Evolutionary conservation across 2,797 vertebrate genomes (phyloP), one percentile per base, ranked within the genome.

Genomic region (Malurus leucopterus): DNA sequence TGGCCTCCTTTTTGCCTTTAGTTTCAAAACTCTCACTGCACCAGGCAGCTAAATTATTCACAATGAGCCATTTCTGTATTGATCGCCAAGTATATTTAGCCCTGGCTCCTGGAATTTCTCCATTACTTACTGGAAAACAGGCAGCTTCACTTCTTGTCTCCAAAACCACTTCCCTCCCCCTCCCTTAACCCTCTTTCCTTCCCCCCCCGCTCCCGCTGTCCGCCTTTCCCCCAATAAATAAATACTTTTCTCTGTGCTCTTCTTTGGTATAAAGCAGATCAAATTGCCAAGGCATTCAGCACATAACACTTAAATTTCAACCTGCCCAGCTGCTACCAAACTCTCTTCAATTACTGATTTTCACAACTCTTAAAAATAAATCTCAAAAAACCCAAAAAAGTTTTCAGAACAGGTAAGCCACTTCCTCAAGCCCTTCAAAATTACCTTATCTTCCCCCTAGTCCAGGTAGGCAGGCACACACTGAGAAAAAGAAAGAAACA

Each of bases 121-220:
- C 97, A 97, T 98, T 98, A 98, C 97, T 98, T 98, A 98, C 98
- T 98, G 98, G 98, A 98, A 98, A 98, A 97, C 96, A 97, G 96
- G 97, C 97, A 97, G 97, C 97, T 97, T 97, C 97, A 96, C 97
- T 97, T 97, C 97, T 98, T 96, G 96, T 96, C 97, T 98, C 97
- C 97, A 97, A 97, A 97, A 97, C 97, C 97, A 97, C 97, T 97
- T 98, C 97, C 98, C 97, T 95, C 98, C 98, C 98, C 98, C 98
- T 91, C 98, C 97, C 78, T 95, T 92, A 94, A 91, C 96, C 96
- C 94, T 95, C 94, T 96, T 95, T 93, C 93, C 93, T 92, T 24
- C 65, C 77, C 49, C 49, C 59, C 57, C 70, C 43, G 36, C 9
- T 30, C 18, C 47, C 19, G 23, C 26, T 41, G 74, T 51, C 43